Base-by-base conservation (phyloP, 2,797 vertebrate species). In the Enteromius paludinosus region DNA sequence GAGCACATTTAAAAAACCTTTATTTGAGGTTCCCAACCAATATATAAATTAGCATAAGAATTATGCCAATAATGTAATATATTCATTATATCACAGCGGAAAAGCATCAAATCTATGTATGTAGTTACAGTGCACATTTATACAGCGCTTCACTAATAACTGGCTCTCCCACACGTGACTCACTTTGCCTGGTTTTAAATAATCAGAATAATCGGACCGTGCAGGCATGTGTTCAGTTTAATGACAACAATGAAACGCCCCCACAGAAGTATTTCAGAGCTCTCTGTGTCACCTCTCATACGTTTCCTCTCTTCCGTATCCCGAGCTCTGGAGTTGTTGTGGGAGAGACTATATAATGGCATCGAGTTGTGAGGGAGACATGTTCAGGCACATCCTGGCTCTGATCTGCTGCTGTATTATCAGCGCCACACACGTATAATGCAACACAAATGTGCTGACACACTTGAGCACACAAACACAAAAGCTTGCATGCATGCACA, bases 371-470 rank as follows among this genome's bases (percentile, higher is more conserved):
- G 86, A 85, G 77, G 83, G 79, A 87, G 84, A 79, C 87, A 72
- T 89, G 86, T 89, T 85, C 84, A 78, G 86, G 83, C 87, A 86
- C 83, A 86, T 88, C 86, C 87, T 85, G 79, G 80, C 83, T 70
- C 59, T 56, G 62, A 69, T 72, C 45, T 86, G 82, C 68, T 54
- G 83, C 77, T 85, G 82, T 79, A 71, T 88, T 86, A 68, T 85
- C 84, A 84, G 81, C 69, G 43, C 35, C 87, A 81, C 82, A 47
- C 75, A 72, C 59, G 11, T 65, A 35, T 30, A 70, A 80, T 43
- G 47, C 84, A 88, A 75, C 49, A 72, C 83, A 82, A 78, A 78
- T 69, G 72, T 83, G 69, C 84, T 80, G 65, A 79, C 62, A 69
- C 47, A 72, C 41, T 45, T 35, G n/a, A 64, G 85, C 84, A 78